phyloP scores from a whole-genome alignment of 1,140 invertebrate species.

The Centruroides sculpturatus region DNA sequence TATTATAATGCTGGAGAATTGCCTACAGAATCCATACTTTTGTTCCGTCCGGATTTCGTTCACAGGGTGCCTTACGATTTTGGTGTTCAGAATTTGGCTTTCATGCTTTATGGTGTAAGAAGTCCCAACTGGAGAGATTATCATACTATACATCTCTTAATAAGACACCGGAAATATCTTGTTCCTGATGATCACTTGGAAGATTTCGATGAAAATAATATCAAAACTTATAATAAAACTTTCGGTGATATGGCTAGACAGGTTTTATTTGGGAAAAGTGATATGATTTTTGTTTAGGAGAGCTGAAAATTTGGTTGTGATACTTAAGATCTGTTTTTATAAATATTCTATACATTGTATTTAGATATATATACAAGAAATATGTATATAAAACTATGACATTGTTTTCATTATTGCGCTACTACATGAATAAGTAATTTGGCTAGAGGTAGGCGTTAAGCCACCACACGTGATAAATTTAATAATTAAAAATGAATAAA shows the following conservation, averaged over 20 bases:
- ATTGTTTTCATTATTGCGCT: too few relatives aligned
- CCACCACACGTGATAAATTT: too few relatives aligned
- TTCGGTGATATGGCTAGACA: constrained; percentile 23
- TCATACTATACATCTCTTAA: constrained; percentile 23
- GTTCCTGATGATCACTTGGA: constrained; percentile 6
- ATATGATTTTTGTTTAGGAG: too few relatives aligned
- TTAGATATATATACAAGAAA: too few relatives aligned
- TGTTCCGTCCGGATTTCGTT: constrained; percentile 20
- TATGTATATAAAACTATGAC: too few relatives aligned
- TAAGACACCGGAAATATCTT: constrained; percentile 19
- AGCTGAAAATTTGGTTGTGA: too few relatives aligned
- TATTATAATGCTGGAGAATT: constrained; percentile 27
- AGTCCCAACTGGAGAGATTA: constrained; percentile 18
- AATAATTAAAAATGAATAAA: too few relatives aligned
- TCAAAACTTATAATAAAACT: constrained; percentile 21
- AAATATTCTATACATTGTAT: too few relatives aligned
- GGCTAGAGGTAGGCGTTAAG: too few relatives aligned
- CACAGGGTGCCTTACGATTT: constrained; percentile 22
- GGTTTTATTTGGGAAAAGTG: constrained; percentile 9
- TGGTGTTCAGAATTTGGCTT: constrained; percentile 22
- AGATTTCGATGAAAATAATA: constrained; percentile 22
- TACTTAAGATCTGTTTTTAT: too few relatives aligned
- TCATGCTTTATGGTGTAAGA: constrained; percentile 18
- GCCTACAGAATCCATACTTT: constrained; percentile 22
- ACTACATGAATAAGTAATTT: too few relatives aligned